A percentile compares a stretch with the other conserved stretches of the same genome.
Conservation (phyloP, 2,888 invertebrate species). For the Eurytoma adleriae region DNA sequence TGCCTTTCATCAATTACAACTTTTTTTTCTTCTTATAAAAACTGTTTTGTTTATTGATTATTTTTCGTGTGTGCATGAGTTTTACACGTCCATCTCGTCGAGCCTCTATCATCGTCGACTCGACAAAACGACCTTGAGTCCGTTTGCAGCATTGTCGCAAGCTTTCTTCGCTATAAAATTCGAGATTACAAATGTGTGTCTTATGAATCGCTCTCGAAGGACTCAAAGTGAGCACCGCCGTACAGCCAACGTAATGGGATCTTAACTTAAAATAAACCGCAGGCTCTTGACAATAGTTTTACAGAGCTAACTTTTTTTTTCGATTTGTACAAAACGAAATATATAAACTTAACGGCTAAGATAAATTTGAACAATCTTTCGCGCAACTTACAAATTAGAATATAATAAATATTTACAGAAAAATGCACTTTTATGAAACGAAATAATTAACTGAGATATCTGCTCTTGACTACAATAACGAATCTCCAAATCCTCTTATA, state of each 20-base stretch:
- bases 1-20: constrained; percentile 13
- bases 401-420: constrained; percentile 57
- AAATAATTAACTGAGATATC: constrained; percentile 47
- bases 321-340: constrained; percentile 58
- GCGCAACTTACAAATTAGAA: constrained; percentile 46
- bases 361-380: constrained; percentile 40
- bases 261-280: constrained; percentile 1
- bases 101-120: constrained; percentile 11
- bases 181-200: constrained; percentile 36
- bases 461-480: constrained; percentile 41
- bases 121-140: constrained; percentile 27
- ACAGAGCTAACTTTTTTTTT: constrained; percentile 6
- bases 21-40: constrained; percentile 43
- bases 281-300: constrained; percentile 25
- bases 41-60: constrained; percentile 12
- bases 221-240: constrained; percentile 43
- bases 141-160: constrained; percentile 29
- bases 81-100: not conserved
- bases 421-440: constrained; percentile 53
- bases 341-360: constrained; percentile 51
- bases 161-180: constrained; percentile 38
- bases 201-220: constrained; percentile 29
- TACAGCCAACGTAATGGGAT: constrained; percentile 28
- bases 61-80: constrained; percentile 14
- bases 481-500: constrained; percentile 18